Evolutionary conservation across 1,140 invertebrate species (phyloP).

Genomic region (Nasonia giraulti): DNA sequence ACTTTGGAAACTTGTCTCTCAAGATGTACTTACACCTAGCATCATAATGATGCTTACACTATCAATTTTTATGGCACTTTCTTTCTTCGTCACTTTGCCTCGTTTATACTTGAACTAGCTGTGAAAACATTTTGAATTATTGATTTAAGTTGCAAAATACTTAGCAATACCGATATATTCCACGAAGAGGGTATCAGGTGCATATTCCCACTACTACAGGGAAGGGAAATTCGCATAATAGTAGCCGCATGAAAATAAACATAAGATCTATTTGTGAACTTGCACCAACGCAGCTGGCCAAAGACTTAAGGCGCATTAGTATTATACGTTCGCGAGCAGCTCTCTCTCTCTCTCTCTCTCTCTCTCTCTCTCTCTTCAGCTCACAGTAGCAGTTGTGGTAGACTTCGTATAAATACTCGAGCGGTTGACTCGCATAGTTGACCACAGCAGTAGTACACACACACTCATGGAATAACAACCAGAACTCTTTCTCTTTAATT

Average conservation of each 20-base stretch:
- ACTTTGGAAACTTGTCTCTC: neutral
- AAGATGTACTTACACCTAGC: neutral
- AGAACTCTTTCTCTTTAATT: too few species aligned
- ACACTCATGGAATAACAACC: too few species aligned
- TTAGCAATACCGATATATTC: too few species aligned
- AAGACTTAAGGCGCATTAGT: conserved; percentile 3
- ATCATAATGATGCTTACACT: too few species aligned
- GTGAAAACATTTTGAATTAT: too few species aligned
- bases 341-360: neutral
- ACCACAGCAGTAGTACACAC: too few species aligned
- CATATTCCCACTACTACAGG: neutral
- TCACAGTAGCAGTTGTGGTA: neutral
- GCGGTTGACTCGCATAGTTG: too few species aligned
- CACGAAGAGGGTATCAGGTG: neutral
- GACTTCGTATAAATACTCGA: neutral
- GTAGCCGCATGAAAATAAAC: neutral
- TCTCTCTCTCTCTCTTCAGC: neutral
- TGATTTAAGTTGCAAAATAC: too few species aligned
- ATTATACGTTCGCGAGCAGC: neutral
- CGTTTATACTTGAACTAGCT: too few species aligned
- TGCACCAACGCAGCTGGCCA: conserved; percentile 3
- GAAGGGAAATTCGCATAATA: neutral
- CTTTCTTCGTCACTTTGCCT: too few species aligned
- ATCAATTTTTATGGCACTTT: too few species aligned
- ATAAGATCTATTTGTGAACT: conserved; percentile 10